Percentiles rank a stretch among this genome's conserved stretches.
Conservation (phyloP, 1,140 invertebrate species). For the Aphidius gifuensis region DNA sequence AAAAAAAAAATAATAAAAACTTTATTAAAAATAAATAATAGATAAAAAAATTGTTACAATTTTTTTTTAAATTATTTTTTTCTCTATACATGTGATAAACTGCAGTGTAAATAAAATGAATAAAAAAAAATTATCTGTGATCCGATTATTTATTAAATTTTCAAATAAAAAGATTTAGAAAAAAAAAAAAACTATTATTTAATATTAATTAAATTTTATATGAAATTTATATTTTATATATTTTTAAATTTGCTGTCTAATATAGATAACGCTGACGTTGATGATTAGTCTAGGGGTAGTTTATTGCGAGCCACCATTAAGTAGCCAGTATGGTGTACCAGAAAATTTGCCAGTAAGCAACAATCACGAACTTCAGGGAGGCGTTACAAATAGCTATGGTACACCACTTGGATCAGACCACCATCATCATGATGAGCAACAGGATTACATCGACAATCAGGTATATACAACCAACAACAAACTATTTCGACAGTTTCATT, state of each 20-base stretch:
- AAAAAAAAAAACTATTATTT: not conserved
- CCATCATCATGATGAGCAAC: conserved; percentile 44
- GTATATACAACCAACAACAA: conserved; percentile 29
- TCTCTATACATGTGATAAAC: too few relatives aligned
- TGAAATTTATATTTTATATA: too few relatives aligned
- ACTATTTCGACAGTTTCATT: conserved; percentile 13
- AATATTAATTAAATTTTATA: too few relatives aligned
- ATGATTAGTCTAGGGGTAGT: conserved; percentile 36
- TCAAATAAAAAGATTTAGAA: not conserved
- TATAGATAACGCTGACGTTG: conserved; percentile 38
- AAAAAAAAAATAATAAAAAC: too few relatives aligned
- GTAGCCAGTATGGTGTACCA: conserved; percentile 50
- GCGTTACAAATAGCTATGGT: conserved; percentile 47
- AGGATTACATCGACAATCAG: conserved; percentile 52
- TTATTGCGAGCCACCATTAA: conserved; percentile 46
- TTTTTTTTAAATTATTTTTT: not conserved
- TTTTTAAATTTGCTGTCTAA: conserved; percentile 9
- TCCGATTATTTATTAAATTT: too few relatives aligned
- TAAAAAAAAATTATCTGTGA: not conserved
- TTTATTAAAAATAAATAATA: too few relatives aligned
- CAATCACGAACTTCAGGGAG: conserved; percentile 38
- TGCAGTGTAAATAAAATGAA: conserved; percentile 6
- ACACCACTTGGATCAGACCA: conserved; percentile 35
- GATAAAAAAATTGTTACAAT: not conserved
- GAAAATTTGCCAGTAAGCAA: conserved; percentile 44